Base-by-base conservation (phyloP, 2,888 invertebrate species). In the Latheticus oryzae region DNA sequence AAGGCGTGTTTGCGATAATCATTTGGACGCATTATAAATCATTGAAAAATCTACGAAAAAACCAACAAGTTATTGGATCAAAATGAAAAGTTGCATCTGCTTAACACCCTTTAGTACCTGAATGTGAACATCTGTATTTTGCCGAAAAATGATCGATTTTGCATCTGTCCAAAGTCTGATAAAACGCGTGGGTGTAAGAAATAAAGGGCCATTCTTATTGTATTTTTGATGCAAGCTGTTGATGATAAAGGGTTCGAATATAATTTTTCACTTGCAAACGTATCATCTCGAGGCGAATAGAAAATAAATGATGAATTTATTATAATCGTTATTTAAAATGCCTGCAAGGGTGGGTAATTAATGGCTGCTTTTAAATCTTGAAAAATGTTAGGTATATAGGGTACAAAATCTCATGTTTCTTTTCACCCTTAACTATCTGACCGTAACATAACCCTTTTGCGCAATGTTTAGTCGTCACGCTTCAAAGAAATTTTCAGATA, bases 1-100 rank as follows among this genome's bases (percentile, higher is more conserved):
- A 68, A 77, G 78, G 78, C 76, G 77, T 77, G 76, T 73, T 71
- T 68, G 73, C 73, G 76, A 76, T 78, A 77, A 78, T 77, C 76
- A 75, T 69, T 74, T 72, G 76, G 70, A 73, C 73, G 73, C 72
- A 67, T 73, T 72, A 71, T 77, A 78, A 78, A 78, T 78, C 76
- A 76, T 62, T 61, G 54, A 5, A 5, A n/a, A n/a, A 28, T 37
- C 37, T 37, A 17, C 26, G 23, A 26, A 24, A 9, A 5, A 24
- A 4, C 5, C 5, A 12, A n/a, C n/a, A 19, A 19, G 8, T 37
- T 37, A 8, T 30, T 8, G 26, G 26, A 12, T 24, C 12, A 26
- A 65, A 66, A 64, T 63, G 62, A 66, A 66, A 65, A 64, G 64
- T 63, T 48, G 67, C 71, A 71, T 71, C 71, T 71, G 71, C 69